A percentile compares a stretch with the other conserved stretches of the same genome.
These are phyloP conservation scores for Mystacornis crossleyi DNA, from an alignment of 2,113 vertebrate species.

Conservation along the genomic window DNA sequence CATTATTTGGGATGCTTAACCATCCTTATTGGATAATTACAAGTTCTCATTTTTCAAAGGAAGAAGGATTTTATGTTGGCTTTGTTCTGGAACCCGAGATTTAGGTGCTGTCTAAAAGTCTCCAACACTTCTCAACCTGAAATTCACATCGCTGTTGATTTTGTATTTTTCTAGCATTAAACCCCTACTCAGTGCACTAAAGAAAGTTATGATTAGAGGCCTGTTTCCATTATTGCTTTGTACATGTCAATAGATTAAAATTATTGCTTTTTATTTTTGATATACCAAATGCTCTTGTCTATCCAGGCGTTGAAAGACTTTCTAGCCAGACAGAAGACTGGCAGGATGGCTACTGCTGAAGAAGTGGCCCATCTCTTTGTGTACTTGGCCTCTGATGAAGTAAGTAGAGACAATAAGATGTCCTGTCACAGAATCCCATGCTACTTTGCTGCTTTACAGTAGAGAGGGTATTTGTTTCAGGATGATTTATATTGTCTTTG, in stretches of 20 bases:
- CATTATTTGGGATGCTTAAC: not conserved
- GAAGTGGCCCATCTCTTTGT: constrained; percentile 92
- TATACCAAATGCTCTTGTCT: not conserved
- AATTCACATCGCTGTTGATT: not conserved
- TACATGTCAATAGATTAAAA: not conserved
- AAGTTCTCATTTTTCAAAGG: not conserved
- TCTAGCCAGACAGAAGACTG: constrained; percentile 89
- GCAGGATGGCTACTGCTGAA: constrained; percentile 89
- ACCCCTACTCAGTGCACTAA: not conserved
- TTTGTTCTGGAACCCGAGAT: not conserved
- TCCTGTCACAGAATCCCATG: not conserved
- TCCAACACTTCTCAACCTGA: not conserved
- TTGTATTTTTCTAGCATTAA: not conserved
- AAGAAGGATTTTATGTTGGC: not conserved
- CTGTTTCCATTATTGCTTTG: not conserved
- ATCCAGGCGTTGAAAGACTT: constrained; percentile 87
- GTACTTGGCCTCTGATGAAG: constrained; percentile 95
- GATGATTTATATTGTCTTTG: not conserved
- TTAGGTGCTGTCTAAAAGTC: not conserved
- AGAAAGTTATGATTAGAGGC: not conserved
- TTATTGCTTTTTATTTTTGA: not conserved
- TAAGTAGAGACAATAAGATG: constrained; percentile 47
- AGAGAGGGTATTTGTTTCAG: not conserved
- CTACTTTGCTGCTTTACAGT: not conserved
- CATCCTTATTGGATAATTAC: not conserved